These are phyloP conservation scores for Ylistrum balloti DNA, from an alignment of 1,140 invertebrate genomes.

Conservation along the genomic window DNA sequence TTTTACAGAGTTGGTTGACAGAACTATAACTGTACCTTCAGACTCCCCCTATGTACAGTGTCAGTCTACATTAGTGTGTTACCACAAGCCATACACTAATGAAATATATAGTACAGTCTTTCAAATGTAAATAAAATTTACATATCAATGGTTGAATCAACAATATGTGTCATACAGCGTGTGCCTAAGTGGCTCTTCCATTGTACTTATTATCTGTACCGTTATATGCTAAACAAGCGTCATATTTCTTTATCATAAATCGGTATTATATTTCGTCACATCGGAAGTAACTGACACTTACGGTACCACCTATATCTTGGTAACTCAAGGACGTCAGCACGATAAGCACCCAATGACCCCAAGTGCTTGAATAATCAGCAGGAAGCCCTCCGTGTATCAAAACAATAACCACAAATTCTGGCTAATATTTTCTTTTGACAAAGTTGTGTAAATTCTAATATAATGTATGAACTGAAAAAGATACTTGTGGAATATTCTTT, in stretches of 20 bases:
- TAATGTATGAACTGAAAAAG: too few relatives aligned
- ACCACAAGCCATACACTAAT: background rate
- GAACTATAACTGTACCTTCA: background rate
- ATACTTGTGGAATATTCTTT: too few relatives aligned
- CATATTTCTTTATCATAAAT: background rate
- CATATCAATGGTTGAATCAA: background rate
- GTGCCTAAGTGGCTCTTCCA: background rate
- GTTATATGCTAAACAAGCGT: background rate
- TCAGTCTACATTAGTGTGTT: background rate
- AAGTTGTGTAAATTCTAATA: too few relatives aligned
- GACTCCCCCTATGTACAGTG: background rate
- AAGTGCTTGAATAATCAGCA: background rate
- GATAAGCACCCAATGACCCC: background rate
- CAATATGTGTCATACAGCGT: background rate
- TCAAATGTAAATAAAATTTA: background rate
- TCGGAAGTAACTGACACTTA: conserved; percentile 1
- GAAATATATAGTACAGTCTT: background rate
- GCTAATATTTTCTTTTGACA: too few relatives aligned
- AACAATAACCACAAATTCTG: too few relatives aligned
- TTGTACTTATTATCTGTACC: background rate
- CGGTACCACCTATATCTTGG: background rate
- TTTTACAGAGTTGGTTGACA: background rate
- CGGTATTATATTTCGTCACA: background rate
- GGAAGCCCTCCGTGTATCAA: background rate
- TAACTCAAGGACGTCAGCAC: background rate